Percentiles rank a stretch among this genome's conserved stretches.
Evolutionary conservation across 2,113 vertebrate genomes (phyloP).

Genomic region (Burhinus bistriatus): DNA sequence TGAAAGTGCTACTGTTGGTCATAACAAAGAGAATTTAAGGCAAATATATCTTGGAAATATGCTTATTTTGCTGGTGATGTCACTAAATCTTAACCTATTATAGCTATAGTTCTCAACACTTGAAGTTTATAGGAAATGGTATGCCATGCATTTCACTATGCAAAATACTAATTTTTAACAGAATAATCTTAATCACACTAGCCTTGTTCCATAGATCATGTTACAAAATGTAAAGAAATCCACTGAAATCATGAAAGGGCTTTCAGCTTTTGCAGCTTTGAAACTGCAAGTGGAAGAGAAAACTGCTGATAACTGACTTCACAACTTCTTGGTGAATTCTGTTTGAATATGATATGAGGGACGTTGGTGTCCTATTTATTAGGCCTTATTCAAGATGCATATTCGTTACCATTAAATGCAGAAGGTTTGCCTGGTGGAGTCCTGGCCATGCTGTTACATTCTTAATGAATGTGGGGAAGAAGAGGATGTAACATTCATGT

Average conservation of each 20-base stretch:
- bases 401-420: neutral
- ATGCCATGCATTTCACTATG: neutral
- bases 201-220: neutral
- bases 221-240: neutral
- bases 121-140: neutral
- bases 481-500: neutral
- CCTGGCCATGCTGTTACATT: neutral
- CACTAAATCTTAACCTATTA: neutral
- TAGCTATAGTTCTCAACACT: neutral
- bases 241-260: neutral
- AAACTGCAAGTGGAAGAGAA: neutral
- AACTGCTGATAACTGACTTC: neutral
- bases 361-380: neutral
- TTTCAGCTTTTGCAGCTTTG: neutral
- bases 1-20: neutral
- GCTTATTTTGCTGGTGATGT: neutral
- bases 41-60: neutral
- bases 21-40: neutral
- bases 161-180: neutral
- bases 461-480: neutral
- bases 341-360: neutral
- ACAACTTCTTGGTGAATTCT: neutral
- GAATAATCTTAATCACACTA: neutral
- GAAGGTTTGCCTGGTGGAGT: neutral
- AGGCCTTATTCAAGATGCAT: neutral